Base-by-base conservation (phyloP, 2,797 vertebrate species). In the Myotis planiceps region DNA sequence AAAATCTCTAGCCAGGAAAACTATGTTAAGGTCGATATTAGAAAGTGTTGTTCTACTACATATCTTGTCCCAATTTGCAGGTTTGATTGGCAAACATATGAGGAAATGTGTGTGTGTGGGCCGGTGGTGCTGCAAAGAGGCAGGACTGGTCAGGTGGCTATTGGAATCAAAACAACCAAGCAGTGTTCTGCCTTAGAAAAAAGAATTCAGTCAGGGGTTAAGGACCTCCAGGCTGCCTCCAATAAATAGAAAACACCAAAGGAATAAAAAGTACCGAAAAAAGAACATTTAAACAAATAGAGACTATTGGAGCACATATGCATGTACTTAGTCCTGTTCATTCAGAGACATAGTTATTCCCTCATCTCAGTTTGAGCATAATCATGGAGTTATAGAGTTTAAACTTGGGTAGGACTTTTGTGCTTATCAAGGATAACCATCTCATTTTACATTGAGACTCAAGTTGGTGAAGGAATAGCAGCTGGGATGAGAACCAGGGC, bases 1-100 rank as follows among this genome's bases (percentile, higher is more conserved):
- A 97, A 97, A 97, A 92, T 71, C 68, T 98, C 87, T 96, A 97
- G 91, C 68, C 89, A 96, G 75, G 65, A 85, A 97, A 93, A 65
- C 92, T 39, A 19, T 68, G 80, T 92, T 87, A 92, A 92, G 71
- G 66, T 90, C 23, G 80, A 49, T 51, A 76, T 0, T 91, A 29
- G 76, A 97, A 96, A 98, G 66, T 69, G 16, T 23, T 91, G 15
- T 39, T 97, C 82, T 92, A 21, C 55, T 76, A 69, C 14, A 16
- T 37, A 74, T 95, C 81, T 95, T 83, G 42, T 94, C 76, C 63
- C 37, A 47, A 47, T 68, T 71, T 45, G 13, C 29, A 80, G 58
- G 29, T 82, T 21, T n/a, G 39, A 74, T 32, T 42, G 32, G 80
- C 29, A 74, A 75, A 21, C 72, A 79, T 51, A 74, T 3, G 5